A percentile compares a stretch with the other conserved stretches of the same genome.
Conservation (phyloP, 2,113 vertebrate genomes). For the Cyanoderma ruficeps region DNA sequence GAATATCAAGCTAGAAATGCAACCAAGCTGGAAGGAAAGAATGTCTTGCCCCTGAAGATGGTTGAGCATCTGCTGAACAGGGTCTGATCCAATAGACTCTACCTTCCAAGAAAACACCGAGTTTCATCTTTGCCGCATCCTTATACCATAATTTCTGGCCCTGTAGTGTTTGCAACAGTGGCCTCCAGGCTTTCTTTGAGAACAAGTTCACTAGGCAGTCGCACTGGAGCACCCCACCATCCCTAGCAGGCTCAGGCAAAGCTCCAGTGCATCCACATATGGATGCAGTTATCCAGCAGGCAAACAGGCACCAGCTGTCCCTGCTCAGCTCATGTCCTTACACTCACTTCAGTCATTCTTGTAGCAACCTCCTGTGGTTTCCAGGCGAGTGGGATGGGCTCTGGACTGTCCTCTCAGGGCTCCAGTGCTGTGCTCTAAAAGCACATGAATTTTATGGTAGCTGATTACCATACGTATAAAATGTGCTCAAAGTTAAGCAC, state of each 20-base stretch:
- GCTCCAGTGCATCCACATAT: accelerated
- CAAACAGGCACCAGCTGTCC: not conserved
- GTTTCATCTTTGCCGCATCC: not conserved
- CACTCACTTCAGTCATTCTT: not conserved
- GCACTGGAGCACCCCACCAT: not conserved
- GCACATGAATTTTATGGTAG: not conserved
- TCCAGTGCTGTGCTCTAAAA: not conserved
- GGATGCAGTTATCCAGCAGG: not conserved
- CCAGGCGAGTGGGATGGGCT: not conserved
- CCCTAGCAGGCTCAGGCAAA: not conserved
- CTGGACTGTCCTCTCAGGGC: not conserved
- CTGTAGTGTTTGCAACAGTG: not conserved
- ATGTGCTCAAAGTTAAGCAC: not conserved
- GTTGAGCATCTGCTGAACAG: not conserved
- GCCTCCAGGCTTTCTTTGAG: not conserved
- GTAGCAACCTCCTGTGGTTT: not conserved
- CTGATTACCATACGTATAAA: not conserved
- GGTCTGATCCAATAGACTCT: not conserved
- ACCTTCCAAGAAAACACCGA: not conserved
- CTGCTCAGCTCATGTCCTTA: not conserved
- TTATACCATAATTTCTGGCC: not conserved
- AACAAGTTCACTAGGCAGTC: not conserved
- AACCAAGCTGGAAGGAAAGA: not conserved
- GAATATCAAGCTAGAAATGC: not conserved
- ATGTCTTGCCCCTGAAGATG: not conserved